Percentiles rank a stretch among this genome's conserved stretches.
These are phyloP conservation scores for Pelvicachromis taeniatus DNA, from an alignment of 2,113 vertebrate genomes.

Conservation along the genomic window DNA sequence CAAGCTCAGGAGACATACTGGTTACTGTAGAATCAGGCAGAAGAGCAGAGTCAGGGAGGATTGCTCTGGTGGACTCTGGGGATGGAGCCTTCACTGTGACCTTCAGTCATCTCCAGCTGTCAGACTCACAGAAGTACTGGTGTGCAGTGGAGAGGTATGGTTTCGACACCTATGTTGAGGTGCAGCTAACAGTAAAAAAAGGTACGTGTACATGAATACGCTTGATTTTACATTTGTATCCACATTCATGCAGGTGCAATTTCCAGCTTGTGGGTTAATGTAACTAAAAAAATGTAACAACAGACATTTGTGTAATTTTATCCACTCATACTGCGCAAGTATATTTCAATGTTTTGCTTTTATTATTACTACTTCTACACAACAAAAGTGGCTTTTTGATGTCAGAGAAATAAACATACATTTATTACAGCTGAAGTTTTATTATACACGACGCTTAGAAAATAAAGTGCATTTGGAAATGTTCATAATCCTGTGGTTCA, in stretches of 20 bases:
- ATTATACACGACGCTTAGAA: not conserved
- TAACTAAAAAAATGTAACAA: not conserved
- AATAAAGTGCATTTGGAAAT: not conserved
- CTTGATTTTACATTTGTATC: not conserved
- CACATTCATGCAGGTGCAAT: not conserved
- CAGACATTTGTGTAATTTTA: not conserved
- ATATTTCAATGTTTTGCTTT: not conserved
- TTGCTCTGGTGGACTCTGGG: not conserved
- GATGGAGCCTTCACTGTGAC: slow-evolving; percentile 30
- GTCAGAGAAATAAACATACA: not conserved
- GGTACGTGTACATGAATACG: not conserved
- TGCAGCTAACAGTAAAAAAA: slow-evolving; percentile 24
- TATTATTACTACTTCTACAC: not conserved
- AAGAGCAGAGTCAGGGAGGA: not conserved
- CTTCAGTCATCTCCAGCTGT: slow-evolving; percentile 11
- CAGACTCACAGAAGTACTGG: slow-evolving; percentile 35
- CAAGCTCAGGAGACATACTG: not conserved
- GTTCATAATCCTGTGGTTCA: not conserved
- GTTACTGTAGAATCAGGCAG: not conserved
- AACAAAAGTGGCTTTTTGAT: not conserved
- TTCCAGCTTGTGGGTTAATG: not conserved
- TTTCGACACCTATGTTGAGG: not conserved
- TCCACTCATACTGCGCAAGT: not conserved
- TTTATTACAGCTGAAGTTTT: not conserved
- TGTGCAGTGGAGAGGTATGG: slow-evolving; percentile 15